Percentiles rank a stretch among this genome's conserved stretches.
phyloP scores from a whole-genome alignment of 2,113 vertebrate species.

The Pao palembangensis region DNA sequence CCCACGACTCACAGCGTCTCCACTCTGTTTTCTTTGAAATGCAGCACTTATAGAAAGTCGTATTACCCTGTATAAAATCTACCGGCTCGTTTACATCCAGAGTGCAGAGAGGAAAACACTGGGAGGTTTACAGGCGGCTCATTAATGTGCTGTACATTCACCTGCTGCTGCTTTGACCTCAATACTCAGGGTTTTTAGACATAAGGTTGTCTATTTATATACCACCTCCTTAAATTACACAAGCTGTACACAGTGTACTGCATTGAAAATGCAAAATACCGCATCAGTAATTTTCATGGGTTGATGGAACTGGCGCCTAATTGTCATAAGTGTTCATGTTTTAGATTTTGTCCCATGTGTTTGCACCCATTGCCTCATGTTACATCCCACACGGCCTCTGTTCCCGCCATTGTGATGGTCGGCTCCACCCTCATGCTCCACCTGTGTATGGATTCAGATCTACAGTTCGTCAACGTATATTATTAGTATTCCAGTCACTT shows the following conservation, averaged over 20 bases:
- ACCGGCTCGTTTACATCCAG: not conserved
- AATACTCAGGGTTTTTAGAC: not conserved
- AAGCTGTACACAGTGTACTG: not conserved
- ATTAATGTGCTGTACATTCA: conserved; percentile 4
- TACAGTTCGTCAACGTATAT: too few species aligned
- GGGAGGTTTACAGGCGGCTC: not conserved
- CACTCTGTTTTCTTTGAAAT: conserved; percentile 8
- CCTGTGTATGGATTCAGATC: too few species aligned
- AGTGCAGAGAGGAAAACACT: not conserved
- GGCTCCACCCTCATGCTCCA: too few species aligned
- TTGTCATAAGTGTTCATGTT: too few species aligned
- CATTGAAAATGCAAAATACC: not conserved
- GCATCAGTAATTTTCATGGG: too few species aligned
- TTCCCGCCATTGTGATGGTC: too few species aligned
- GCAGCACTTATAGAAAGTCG: not conserved
- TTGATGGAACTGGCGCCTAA: too few species aligned
- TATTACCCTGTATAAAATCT: not conserved
- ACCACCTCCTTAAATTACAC: not conserved
- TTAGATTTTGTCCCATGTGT: too few species aligned
- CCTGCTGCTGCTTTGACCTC: conserved; percentile 10
- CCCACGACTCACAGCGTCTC: conserved; percentile 20
- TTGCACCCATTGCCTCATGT: too few species aligned
- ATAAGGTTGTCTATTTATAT: not conserved
- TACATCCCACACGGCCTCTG: too few species aligned
- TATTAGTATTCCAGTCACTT: not conserved